Conservation (phyloP, 2,113 vertebrate species). For the Sterna hirundo region DNA sequence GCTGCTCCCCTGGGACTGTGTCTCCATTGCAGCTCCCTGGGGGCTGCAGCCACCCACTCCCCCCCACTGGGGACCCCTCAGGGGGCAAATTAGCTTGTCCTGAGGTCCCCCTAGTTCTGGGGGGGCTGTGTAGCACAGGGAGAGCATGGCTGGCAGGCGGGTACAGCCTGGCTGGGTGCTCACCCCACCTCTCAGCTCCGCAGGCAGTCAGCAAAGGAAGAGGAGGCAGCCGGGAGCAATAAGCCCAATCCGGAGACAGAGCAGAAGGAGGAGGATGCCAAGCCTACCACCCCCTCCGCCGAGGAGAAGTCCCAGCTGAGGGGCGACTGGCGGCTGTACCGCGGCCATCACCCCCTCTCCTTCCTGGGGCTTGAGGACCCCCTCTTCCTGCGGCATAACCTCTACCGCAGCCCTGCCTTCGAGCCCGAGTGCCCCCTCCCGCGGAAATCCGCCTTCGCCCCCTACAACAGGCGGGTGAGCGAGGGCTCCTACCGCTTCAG, state of each 20-base stretch:
- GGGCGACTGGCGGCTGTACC: conserved; percentile 25
- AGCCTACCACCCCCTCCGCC: neutral
- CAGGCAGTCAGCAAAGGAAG: conserved; percentile 66
- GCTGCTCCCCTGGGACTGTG: neutral
- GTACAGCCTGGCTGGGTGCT: neutral
- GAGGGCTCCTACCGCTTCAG: conserved; percentile 76
- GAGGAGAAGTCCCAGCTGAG: conserved; percentile 36
- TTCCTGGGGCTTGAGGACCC: conserved; percentile 66
- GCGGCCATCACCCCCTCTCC: conserved; percentile 43
- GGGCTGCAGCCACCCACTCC: neutral
- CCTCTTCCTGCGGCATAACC: conserved; percentile 18
- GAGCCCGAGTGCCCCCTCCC: neutral
- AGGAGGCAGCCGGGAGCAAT: neutral
- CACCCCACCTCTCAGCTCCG: conserved; percentile 54
- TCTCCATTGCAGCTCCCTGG: neutral
- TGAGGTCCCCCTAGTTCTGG: neutral
- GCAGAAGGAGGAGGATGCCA: conserved; percentile 13
- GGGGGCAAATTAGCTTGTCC: neutral
- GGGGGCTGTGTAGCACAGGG: neutral
- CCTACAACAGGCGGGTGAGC: conserved; percentile 61
- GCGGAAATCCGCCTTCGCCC: conserved; percentile 6
- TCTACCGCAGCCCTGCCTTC: conserved; percentile 24
- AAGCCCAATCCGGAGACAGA: neutral
- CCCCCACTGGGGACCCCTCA: neutral
- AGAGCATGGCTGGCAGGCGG: neutral